A percentile compares a stretch with the other conserved stretches of the same genome.
Conservation (phyloP, 2,797 vertebrate genomes). For the Lepus townsendii region DNA sequence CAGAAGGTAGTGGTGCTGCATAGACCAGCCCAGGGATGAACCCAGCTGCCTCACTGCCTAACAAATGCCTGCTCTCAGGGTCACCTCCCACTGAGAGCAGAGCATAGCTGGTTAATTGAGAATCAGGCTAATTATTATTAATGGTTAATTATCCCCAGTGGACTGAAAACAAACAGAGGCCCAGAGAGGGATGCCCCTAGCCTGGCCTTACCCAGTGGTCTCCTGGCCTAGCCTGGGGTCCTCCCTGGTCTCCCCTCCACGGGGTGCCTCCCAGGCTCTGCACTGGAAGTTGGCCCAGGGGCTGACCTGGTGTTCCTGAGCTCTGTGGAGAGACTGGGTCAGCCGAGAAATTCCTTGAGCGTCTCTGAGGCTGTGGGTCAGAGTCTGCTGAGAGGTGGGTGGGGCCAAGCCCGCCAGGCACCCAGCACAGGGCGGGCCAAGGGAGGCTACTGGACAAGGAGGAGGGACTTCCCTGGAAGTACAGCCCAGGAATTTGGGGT, state of each 20-base stretch:
- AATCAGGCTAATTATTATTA: no score
- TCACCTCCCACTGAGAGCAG: not conserved
- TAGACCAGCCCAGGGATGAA: fast-evolving
- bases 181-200: not conserved
- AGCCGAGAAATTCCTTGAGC: conserved; percentile 55
- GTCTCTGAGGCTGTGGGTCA: conserved; percentile 43
- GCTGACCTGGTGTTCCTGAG: conserved; percentile 11
- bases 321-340: not conserved
- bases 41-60: not conserved
- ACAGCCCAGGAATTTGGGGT: conserved; percentile 55
- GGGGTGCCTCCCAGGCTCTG: not conserved
- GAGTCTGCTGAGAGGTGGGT: not conserved
- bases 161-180: not conserved
- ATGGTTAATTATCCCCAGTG: not conserved
- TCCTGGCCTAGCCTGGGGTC: not conserved
- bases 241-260: not conserved
- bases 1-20: not conserved
- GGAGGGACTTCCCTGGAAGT: not conserved
- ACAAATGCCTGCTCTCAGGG: not conserved
- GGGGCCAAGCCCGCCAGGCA: not conserved
- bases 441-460: not conserved
- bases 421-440: not conserved
- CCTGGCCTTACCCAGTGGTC: not conserved
- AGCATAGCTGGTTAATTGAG: not conserved
- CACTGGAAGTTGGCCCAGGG: not conserved